phyloP scores from a whole-genome alignment of 2,113 vertebrate species.

The Dasyurus viverrinus region DNA sequence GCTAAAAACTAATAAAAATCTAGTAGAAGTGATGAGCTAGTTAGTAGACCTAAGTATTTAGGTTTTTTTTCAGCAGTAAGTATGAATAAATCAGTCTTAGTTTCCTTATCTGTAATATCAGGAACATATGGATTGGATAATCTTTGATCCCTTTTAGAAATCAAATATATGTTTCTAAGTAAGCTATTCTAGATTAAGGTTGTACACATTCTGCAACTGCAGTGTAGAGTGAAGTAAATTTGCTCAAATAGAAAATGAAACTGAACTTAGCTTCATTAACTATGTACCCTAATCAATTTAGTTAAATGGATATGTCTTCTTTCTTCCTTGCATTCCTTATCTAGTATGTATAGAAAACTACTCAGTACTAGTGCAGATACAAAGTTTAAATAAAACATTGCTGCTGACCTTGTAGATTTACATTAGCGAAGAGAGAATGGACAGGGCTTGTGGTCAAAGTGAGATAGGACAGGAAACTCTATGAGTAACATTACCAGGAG shows the following conservation, averaged over 20 bases:
- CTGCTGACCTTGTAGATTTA: neutral
- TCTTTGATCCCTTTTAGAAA: neutral
- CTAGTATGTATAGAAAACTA: neutral
- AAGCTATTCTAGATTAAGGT: neutral
- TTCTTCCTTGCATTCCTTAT: neutral
- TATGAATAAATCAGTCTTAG: neutral
- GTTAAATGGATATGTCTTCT: neutral
- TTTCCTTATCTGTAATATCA: constrained; percentile 20
- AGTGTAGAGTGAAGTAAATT: neutral
- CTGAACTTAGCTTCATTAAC: neutral
- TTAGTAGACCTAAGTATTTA: neutral
- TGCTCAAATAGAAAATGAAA: neutral
- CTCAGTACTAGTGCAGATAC: neutral
- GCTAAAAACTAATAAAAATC: neutral
- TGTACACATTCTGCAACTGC: neutral
- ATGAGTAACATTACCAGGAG: neutral
- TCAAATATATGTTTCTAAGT: neutral
- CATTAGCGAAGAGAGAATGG: neutral
- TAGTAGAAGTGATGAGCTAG: neutral
- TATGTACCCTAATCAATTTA: neutral
- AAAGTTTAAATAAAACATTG: neutral
- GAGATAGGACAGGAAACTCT: neutral
- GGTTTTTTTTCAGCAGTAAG: neutral
- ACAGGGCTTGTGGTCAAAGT: neutral
- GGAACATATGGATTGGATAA: neutral